Base-by-base conservation (phyloP, 1,140 invertebrate species). In the Armadillidium nasatum region DNA sequence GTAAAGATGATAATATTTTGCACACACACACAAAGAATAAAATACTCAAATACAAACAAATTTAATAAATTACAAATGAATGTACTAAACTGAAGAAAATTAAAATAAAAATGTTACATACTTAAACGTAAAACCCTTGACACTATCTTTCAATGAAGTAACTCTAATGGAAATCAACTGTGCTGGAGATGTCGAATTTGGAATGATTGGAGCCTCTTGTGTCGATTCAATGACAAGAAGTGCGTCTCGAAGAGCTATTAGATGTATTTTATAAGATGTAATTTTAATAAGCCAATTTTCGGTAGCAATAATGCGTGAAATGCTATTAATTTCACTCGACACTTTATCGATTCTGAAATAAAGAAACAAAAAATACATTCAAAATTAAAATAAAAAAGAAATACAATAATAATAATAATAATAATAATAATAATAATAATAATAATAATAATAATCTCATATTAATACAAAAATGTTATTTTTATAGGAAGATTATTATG, bases 271-370 rank as follows among this genome's bases (percentile, higher is more conserved):
- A 83, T 95, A 94, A 69, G 91, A 89, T 0, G 89, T 87, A 1
- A 93, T 88, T 86, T 94, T 94, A 33, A 96, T 89, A n/a, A 96
- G 89, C 93, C 94, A 96, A 80, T 91, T 93, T 82, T 93, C 90
- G 0, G 93, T 95, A 7, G 90, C 91, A 79, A 94, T 87, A 45
- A 94, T 86, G 82, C 89, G 89, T 71, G 87, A 88, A 33, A 92
- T 86, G 4, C 89, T 88, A 83, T 88, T 92, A 70, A 89, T 87
- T 71, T 89, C 87, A 76, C 93, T 89, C 22, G 87, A 88, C 76
- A 93, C 89, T 85, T 94, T 94, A 82, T 93, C 90, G 78, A 91
- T 85, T 78, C 91, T 91, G 83, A n/a, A 71, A 87, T 87, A 33
- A 33, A 33, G 33, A 33, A 33, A 33, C 33, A 33, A 33, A 33